Evolutionary conservation across 2,888 invertebrate genomes (phyloP), one percentile per base, ranked within the genome.

Genomic region (Coenonympha glycerion): DNA sequence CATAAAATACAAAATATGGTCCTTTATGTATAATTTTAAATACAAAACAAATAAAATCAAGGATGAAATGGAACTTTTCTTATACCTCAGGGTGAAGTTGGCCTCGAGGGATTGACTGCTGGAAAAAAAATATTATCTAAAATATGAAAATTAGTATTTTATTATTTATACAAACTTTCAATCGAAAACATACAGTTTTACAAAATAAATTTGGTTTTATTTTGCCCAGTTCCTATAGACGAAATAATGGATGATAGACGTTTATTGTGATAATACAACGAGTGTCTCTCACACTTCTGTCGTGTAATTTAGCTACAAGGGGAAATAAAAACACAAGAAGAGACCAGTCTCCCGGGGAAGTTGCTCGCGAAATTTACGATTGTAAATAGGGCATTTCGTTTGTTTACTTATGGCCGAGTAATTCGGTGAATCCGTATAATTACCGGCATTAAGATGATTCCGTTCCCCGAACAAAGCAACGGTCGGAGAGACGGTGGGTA

Each of bases 381-480:
- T 81, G 80, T 82, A 82, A 85, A 84, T 84, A 83, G 79, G 76
- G 69, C 76, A 76, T 82, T 77, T 72, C 73, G 76, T 79, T 78
- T 84, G 83, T 84, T 86, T 84, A 85, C 83, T 85, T 84, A 85
- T 84, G 83, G 81, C 74, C 80, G 79, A 86, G 84, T 85, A 87
- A 87, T 87, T 87, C 87, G 72, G 58, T 62, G 78, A 87, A 86
- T 86, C 87, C 79, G 82, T 86, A 87, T 87, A 88, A 88, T 88
- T 87, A 86, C 86, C 64, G 71, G 86, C 75, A 87, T 87, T 86
- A 87, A 83, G 87, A 87, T 87, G 86, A 87, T 80, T 79, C 85
- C 66, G 63, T 69, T 72, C 73, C 78, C 65, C 72, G 62, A 69
- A 69, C 73, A 53, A 53, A 50, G 39, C 16, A 24, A 39, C 39